Percentiles rank a stretch among this genome's conserved stretches.
These are phyloP conservation scores for Glaucidium brasilianum DNA, from an alignment of 2,113 vertebrate species.

Conservation along the genomic window DNA sequence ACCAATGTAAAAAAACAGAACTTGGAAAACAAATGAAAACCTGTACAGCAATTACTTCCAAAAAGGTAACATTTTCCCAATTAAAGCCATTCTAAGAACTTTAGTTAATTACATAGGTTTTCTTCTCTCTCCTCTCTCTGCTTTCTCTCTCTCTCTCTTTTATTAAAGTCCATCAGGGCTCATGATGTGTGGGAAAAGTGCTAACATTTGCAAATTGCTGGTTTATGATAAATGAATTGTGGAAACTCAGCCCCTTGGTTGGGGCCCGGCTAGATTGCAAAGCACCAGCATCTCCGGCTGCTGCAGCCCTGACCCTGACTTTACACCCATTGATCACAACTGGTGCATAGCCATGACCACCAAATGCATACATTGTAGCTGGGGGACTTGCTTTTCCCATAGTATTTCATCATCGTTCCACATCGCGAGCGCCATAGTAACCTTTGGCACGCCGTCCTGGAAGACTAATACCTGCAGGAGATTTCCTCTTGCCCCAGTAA, in stretches of 20 bases:
- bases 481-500: conserved; percentile 63
- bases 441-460: conserved; percentile 55
- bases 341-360: conserved; percentile 71
- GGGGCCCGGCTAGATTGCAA: conserved; percentile 59
- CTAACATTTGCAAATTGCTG: conserved; percentile 78
- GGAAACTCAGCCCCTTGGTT: conserved; percentile 70
- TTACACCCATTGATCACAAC: conserved; percentile 75
- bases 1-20: neutral
- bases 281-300: conserved; percentile 66
- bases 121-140: neutral
- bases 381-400: conserved; percentile 70
- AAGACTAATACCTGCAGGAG: conserved; percentile 74
- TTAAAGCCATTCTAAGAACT: conserved; percentile 64
- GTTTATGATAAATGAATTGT: conserved; percentile 77
- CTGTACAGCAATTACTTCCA: conserved; percentile 52
- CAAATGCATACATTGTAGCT: conserved; percentile 58
- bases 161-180: conserved; percentile 70
- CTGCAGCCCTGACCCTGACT: conserved; percentile 71
- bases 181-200: conserved; percentile 72
- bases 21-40: conserved; percentile 47
- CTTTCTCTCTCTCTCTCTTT: conserved; percentile 26
- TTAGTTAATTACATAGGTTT: conserved; percentile 63
- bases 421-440: conserved; percentile 42
- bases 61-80: conserved; percentile 63
- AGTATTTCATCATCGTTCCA: conserved; percentile 74